phyloP scores from a whole-genome alignment of 2,888 invertebrate genomes.

The Thyatira batis region DNA sequence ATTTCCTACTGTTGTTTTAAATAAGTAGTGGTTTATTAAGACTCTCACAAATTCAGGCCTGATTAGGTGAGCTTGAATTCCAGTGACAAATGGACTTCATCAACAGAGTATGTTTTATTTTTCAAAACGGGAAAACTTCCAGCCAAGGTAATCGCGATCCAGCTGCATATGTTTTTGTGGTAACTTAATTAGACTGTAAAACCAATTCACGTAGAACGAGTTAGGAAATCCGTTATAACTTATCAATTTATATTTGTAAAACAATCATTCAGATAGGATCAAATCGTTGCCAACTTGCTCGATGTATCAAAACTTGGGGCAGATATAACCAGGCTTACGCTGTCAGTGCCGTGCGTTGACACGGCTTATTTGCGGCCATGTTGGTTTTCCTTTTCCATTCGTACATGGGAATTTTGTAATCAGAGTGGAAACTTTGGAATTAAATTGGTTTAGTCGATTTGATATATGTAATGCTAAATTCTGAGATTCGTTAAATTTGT shows the following conservation, averaged over 20 bases:
- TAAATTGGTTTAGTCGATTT: not conserved
- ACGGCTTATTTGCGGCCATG: constrained; percentile 24
- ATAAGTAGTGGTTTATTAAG: too few species aligned
- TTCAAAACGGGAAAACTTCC: too few species aligned
- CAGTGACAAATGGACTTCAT: too few species aligned
- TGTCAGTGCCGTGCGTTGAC: constrained; percentile 29
- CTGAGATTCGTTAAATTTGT: too few species aligned
- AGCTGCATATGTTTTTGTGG: too few species aligned
- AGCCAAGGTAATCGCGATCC: too few species aligned
- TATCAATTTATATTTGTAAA: not conserved
- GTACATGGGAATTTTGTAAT: not conserved
- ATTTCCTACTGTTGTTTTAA: too few species aligned
- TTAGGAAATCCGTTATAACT: not conserved
- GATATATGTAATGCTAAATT: too few species aligned
- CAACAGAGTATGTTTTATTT: too few species aligned
- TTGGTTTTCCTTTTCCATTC: not conserved
- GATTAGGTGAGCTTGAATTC: too few species aligned
- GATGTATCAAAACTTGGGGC: not conserved
- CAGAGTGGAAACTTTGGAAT: not conserved
- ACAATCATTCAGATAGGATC: not conserved
- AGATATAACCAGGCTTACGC: constrained; percentile 25
- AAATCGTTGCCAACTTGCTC: not conserved
- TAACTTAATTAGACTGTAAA: too few species aligned
- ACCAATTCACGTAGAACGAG: not conserved
- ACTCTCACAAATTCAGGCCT: too few species aligned